A percentile compares a stretch with the other conserved stretches of the same genome.
Evolutionary conservation across 2,888 invertebrate genomes (phyloP).

Genomic region (Synergus umbraculus): DNA sequence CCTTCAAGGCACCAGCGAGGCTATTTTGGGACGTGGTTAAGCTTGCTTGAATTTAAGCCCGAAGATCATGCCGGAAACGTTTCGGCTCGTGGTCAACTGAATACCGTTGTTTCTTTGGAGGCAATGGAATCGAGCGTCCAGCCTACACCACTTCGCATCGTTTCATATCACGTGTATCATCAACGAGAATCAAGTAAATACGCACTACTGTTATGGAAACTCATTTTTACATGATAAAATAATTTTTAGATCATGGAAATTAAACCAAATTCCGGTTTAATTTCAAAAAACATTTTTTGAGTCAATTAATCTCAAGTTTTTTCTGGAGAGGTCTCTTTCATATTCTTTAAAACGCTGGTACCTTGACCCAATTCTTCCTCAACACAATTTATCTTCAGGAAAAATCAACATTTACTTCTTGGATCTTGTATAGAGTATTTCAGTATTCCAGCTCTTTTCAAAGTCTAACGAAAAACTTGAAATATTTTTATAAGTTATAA

Average conservation of each 20-base stretch:
- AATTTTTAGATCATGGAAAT: too few species aligned
- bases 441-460: background rate
- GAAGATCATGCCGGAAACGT: constrained; percentile 69
- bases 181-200: background rate
- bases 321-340: too few species aligned
- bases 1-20: constrained; percentile 48
- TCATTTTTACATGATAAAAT: too few species aligned
- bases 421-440: background rate
- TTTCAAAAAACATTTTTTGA: too few species aligned
- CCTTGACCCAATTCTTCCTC: background rate
- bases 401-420: background rate
- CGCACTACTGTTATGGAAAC: too few species aligned
- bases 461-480: background rate
- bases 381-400: background rate
- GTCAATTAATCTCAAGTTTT: too few species aligned
- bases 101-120: constrained; percentile 68
- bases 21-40: constrained; percentile 60
- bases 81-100: constrained; percentile 69
- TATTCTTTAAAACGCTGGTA: background rate
- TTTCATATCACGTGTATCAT: constrained; percentile 14
- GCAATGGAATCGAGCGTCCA: constrained; percentile 10
- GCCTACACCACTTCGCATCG: constrained; percentile 17
- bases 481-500: background rate
- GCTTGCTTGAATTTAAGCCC: constrained; percentile 59
- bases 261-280: too few species aligned